Evolutionary conservation across 1,140 invertebrate species (phyloP).

Genomic region (Rhyacophila brunnea): DNA sequence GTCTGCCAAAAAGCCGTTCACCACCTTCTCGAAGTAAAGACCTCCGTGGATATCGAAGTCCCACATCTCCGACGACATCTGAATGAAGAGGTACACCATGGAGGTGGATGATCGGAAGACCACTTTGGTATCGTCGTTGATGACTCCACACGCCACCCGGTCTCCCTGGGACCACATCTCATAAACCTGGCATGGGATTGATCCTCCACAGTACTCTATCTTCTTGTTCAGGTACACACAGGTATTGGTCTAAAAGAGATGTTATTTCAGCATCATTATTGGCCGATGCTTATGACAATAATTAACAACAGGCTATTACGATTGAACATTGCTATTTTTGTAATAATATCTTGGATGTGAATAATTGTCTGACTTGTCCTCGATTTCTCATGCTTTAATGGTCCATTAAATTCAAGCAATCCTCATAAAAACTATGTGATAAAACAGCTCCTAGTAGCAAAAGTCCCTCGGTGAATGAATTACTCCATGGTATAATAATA

Average conservation of each 20-base stretch:
- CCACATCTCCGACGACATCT: constrained; percentile 99
- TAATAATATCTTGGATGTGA: too few relatives aligned
- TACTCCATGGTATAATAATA: too few relatives aligned
- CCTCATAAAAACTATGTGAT: too few relatives aligned
- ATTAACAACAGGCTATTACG: too few relatives aligned
- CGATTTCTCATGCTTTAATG: too few relatives aligned
- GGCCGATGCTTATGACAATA: too few relatives aligned
- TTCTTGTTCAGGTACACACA: constrained; percentile 96
- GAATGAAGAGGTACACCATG: constrained; percentile 95
- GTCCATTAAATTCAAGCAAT: too few relatives aligned
- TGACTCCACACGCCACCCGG: constrained; percentile 90
- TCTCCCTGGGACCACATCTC: constrained; percentile 95
- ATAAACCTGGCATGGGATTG: constrained; percentile 79
- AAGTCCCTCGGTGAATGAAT: too few relatives aligned
- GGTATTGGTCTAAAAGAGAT: constrained; percentile 71
- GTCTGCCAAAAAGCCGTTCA: constrained; percentile 94
- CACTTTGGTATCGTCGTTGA: constrained; percentile 93
- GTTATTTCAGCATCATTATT: too few relatives aligned
- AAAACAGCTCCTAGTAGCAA: too few relatives aligned
- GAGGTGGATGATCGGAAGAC: constrained; percentile 96
- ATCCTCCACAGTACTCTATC: constrained; percentile 85
- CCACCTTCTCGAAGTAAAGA: constrained; percentile 93
- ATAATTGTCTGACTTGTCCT: too few relatives aligned
- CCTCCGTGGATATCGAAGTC: constrained; percentile 99
- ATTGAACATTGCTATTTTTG: too few relatives aligned